phyloP scores from a whole-genome alignment of 2,113 vertebrate species.

The Podarcis muralis region DNA sequence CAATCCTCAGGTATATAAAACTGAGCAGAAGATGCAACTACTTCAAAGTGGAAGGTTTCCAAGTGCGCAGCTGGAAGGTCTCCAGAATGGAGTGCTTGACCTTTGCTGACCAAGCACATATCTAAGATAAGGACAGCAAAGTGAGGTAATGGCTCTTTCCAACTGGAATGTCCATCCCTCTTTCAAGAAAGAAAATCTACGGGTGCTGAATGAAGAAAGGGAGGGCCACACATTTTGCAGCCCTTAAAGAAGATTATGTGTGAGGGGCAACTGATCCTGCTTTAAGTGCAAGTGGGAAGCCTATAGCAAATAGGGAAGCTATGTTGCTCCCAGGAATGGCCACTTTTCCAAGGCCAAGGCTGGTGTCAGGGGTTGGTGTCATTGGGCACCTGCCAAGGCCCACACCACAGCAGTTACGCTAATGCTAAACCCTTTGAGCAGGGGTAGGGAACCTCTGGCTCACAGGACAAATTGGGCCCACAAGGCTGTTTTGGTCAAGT shows the following conservation, averaged over 20 bases:
- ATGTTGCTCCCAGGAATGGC: neutral
- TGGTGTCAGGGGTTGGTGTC: neutral
- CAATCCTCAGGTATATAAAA: constrained; percentile 2
- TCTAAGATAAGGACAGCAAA: neutral
- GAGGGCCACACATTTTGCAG: neutral
- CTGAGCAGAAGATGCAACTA: neutral
- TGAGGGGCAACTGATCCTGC: neutral
- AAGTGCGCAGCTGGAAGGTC: neutral
- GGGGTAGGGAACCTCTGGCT: too few relatives aligned
- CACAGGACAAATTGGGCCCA: too few relatives aligned
- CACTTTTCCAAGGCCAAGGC: neutral
- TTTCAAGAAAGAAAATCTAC: neutral
- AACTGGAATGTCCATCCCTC: neutral
- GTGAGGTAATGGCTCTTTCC: neutral
- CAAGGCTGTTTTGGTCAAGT: too few relatives aligned
- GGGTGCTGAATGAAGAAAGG: neutral
- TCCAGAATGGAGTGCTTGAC: neutral
- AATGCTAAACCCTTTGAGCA: neutral
- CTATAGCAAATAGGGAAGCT: too few relatives aligned
- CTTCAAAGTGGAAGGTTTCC: neutral
- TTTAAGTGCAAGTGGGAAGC: neutral
- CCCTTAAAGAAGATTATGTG: neutral
- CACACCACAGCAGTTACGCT: neutral
- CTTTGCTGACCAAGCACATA: neutral
- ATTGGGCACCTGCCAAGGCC: neutral